phyloP scores from a whole-genome alignment of 2,797 vertebrate genomes.

The Tinamus major region DNA sequence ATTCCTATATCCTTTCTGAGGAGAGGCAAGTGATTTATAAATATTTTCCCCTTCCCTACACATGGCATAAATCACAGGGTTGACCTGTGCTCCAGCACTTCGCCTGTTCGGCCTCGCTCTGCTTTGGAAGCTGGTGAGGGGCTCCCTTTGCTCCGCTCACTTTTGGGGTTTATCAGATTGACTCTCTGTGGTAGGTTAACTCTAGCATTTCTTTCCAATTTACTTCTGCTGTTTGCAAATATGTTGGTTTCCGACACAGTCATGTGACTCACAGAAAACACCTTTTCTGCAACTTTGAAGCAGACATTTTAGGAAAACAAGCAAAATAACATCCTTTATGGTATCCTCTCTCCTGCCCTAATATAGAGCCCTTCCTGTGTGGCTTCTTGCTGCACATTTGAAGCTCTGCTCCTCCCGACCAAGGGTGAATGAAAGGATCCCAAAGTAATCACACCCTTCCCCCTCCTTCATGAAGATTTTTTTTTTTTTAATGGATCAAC shows the following conservation, averaged over 20 bases:
- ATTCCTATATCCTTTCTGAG: not conserved
- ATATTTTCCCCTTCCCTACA: constrained; percentile 37
- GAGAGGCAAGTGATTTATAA: constrained; percentile 34
- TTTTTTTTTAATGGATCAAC: not conserved
- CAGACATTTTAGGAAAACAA: not conserved
- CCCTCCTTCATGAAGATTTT: not conserved
- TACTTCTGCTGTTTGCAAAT: not conserved
- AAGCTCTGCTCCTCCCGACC: not conserved
- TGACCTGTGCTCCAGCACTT: not conserved
- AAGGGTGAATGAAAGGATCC: not conserved
- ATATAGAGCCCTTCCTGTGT: not conserved
- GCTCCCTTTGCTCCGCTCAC: not conserved
- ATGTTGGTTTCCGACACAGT: not conserved
- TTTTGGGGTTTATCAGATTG: not conserved
- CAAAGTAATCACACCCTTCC: not conserved
- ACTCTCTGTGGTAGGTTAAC: not conserved
- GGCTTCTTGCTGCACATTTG: not conserved
- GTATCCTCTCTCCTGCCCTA: not conserved
- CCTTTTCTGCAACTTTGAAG: not conserved
- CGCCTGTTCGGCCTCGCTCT: not conserved
- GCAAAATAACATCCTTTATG: not conserved
- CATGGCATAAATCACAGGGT: constrained; percentile 7
- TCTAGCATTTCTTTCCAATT: not conserved
- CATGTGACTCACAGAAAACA: not conserved
- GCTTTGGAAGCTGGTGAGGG: constrained; percentile 10